Conservation (phyloP, 2,888 invertebrate genomes). For the Volucella inanis region DNA sequence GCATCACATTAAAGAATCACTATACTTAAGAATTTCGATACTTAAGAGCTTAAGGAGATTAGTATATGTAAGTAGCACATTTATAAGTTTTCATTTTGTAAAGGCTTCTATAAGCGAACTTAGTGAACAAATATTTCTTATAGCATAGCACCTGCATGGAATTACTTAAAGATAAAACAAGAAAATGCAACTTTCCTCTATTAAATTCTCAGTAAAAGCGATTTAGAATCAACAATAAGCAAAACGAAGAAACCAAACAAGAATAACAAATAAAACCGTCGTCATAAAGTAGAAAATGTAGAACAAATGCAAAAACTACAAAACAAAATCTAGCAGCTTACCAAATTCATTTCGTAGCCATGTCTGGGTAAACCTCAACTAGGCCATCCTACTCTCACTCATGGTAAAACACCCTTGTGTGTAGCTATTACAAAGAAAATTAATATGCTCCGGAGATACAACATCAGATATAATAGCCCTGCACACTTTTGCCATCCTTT, state of each 20-base stretch:
- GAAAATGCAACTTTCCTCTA: conserved; percentile 3
- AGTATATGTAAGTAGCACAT: too few species aligned
- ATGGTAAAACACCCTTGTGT: conserved; percentile 12
- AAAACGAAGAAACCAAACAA: background rate
- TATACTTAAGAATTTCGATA: too few species aligned
- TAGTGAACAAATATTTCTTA: too few species aligned
- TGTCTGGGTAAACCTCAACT: conserved; percentile 49
- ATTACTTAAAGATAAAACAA: too few species aligned
- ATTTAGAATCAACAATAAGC: conserved; percentile 8
- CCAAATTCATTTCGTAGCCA: conserved; percentile 9
- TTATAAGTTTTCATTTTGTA: too few species aligned
- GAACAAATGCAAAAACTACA: conserved; percentile 50
- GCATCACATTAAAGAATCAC: too few species aligned
- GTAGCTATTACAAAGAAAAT: conserved; percentile 65
- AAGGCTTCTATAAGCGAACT: too few species aligned
- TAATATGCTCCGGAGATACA: conserved; percentile 67
- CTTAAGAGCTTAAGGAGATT: too few species aligned
- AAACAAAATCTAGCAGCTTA: conserved; percentile 64
- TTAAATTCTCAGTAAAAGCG: background rate
- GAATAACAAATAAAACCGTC: conserved; percentile 52
- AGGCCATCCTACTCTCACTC: conserved; percentile 17
- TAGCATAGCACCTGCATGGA: too few species aligned
- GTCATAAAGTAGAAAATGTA: conserved; percentile 56
- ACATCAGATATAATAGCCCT: conserved; percentile 52
- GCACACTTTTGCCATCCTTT: conserved; percentile 41